phyloP scores from a whole-genome alignment of 2,113 vertebrate species.

The Pampusana beccarii region DNA sequence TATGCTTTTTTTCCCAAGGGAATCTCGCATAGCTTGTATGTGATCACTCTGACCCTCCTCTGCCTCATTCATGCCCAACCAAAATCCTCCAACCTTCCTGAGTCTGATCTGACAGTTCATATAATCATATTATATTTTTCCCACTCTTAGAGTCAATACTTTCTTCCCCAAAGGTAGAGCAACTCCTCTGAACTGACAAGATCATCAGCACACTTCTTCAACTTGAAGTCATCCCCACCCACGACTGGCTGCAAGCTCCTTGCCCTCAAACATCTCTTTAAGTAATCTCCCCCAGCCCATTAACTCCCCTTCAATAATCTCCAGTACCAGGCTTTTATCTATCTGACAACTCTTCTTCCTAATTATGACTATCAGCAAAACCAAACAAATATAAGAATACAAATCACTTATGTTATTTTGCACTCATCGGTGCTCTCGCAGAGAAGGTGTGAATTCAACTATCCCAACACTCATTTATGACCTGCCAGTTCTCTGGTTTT shows the following conservation, averaged over 20 bases:
- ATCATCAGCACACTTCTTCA: background rate
- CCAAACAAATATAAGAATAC: background rate
- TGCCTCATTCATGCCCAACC: background rate
- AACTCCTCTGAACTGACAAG: background rate
- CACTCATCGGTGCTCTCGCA: background rate
- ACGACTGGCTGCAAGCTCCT: background rate
- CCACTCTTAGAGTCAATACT: background rate
- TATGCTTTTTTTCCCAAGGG: rapidly evolving
- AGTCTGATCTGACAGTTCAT: background rate
- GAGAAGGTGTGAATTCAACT: background rate
- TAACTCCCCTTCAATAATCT: background rate
- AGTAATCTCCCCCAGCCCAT: background rate
- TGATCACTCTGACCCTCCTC: background rate
- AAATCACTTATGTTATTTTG: background rate
- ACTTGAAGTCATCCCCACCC: background rate
- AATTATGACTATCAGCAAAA: background rate
- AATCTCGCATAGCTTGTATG: rapidly evolving
- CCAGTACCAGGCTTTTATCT: background rate
- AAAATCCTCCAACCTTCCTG: background rate
- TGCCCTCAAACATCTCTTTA: background rate
- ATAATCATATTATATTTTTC: background rate
- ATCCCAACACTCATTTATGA: background rate
- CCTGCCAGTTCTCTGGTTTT: background rate
- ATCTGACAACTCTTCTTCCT: background rate
- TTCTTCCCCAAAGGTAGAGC: background rate